Percentiles rank a stretch among this genome's conserved stretches.
phyloP scores from a whole-genome alignment of 2,888 invertebrate species.

The Apamea crenata region DNA sequence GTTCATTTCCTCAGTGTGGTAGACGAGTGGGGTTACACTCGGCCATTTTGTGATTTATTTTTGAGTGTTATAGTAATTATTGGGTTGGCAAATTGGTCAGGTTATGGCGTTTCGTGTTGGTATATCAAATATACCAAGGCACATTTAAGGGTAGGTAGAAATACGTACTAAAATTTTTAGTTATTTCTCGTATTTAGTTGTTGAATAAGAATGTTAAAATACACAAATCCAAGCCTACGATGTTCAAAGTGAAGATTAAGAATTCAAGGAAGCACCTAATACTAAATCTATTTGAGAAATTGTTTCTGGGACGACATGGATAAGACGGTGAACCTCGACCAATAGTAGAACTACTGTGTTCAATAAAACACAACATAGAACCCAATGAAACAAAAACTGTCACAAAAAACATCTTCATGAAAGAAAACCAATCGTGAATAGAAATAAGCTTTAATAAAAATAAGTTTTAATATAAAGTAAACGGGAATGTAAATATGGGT shows the following conservation, averaged over 20 bases:
- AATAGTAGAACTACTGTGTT: not conserved
- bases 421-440: constrained; percentile 57
- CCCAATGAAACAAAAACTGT: constrained; percentile 15
- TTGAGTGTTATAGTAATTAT: constrained; percentile 44
- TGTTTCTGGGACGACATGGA: not conserved
- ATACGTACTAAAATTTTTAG: not conserved
- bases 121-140: not conserved
- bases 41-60: constrained; percentile 58
- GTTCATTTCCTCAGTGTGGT: constrained; percentile 77
- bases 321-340: not conserved
- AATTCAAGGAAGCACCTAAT: not conserved
- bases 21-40: constrained; percentile 59
- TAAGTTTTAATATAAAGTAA: constrained; percentile 69
- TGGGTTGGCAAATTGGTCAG: constrained; percentile 31
- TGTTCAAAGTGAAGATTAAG: not conserved
- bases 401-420: constrained; percentile 45
- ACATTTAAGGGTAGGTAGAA: not conserved
- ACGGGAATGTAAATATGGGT: constrained; percentile 61
- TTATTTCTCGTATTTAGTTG: not conserved
- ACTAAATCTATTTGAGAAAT: not conserved
- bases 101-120: constrained; percentile 8
- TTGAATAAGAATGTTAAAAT: not conserved
- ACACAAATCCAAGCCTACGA: not conserved
- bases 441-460: constrained; percentile 66
- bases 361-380: not conserved